These are phyloP conservation scores for Heliconius aoede DNA, from an alignment of 2,888 invertebrate genomes.

Conservation along the genomic window DNA sequence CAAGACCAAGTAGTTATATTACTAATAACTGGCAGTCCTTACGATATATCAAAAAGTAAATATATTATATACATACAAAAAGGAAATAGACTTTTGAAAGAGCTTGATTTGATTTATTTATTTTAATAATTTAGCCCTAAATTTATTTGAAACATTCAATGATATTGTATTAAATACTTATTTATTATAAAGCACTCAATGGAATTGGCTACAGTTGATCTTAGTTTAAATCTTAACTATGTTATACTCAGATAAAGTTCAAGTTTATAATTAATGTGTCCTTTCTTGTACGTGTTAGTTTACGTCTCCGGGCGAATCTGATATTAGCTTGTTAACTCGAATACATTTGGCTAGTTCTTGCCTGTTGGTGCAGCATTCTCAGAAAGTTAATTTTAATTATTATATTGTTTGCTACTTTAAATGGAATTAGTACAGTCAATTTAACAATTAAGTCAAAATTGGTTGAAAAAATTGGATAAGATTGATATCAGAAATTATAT, in stretches of 20 bases:
- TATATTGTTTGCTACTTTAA: slow-evolving; percentile 16
- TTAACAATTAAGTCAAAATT: neutral
- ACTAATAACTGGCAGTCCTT: neutral
- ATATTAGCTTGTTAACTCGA: slow-evolving; percentile 47
- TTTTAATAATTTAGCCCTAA: neutral
- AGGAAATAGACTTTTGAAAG: neutral
- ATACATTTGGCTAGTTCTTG: slow-evolving; percentile 39
- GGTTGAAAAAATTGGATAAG: too few species aligned
- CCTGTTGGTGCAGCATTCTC: slow-evolving; percentile 33
- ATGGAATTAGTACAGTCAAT: neutral
- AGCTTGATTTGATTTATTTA: neutral
- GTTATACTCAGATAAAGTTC: slow-evolving; percentile 42
- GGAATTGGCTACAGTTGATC: slow-evolving; percentile 40
- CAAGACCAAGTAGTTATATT: neutral
- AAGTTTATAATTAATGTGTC: slow-evolving; percentile 51
- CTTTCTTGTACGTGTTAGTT: slow-evolving; percentile 48
- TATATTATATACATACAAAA: neutral
- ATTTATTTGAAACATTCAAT: neutral
- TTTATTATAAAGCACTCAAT: slow-evolving; percentile 26
- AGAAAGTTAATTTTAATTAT: slow-evolving; percentile 16
- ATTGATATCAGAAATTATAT: neutral
- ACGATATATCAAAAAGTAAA: neutral
- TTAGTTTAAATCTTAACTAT: slow-evolving; percentile 44
- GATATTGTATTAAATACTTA: neutral
- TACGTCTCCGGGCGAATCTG: slow-evolving; percentile 46